Percentiles rank a stretch among this genome's conserved stretches.
Evolutionary conservation across 2,113 vertebrate genomes (phyloP).

Genomic region (Channa argus): DNA sequence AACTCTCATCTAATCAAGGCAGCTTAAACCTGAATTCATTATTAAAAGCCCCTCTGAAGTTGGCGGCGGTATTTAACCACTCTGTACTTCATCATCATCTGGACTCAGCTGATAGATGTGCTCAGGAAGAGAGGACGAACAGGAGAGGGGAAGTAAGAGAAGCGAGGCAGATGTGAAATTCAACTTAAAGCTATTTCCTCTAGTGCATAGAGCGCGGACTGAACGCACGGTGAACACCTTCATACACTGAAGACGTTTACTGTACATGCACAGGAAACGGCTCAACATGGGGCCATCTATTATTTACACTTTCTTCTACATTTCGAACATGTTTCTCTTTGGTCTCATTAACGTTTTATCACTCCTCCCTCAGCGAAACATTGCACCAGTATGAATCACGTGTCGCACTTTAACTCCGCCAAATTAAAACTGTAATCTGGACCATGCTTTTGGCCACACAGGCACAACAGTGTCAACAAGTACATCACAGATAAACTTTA

Average conservation of each 20-base stretch:
- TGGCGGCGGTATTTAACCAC: slow-evolving; percentile 33
- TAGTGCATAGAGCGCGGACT: neutral
- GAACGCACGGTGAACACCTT: neutral
- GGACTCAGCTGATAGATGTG: slow-evolving; percentile 18
- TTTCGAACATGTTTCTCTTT: slow-evolving; percentile 85
- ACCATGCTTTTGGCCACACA: neutral
- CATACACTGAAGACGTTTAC: neutral
- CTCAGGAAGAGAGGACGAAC: neutral
- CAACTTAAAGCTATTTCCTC: neutral
- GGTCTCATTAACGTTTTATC: slow-evolving; percentile 76
- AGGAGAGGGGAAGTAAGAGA: neutral
- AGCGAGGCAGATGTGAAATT: slow-evolving; percentile 9
- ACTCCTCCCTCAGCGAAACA: slow-evolving; percentile 55
- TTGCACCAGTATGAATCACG: slow-evolving; percentile 78
- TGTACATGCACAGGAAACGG: neutral
- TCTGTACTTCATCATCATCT: slow-evolving; percentile 57
- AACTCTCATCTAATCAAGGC: slow-evolving; percentile 58
- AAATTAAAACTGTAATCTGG: slow-evolving; percentile 47
- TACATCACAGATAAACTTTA: neutral
- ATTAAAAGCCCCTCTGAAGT: slow-evolving; percentile 49
- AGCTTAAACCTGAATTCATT: slow-evolving; percentile 52
- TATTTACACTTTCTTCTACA: slow-evolving; percentile 80
- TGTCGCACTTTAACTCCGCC: slow-evolving; percentile 37
- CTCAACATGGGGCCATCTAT: slow-evolving; percentile 57
- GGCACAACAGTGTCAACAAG: neutral